Conservation (phyloP, 2,113 vertebrate species). For the Takifugu bimaculatus region DNA sequence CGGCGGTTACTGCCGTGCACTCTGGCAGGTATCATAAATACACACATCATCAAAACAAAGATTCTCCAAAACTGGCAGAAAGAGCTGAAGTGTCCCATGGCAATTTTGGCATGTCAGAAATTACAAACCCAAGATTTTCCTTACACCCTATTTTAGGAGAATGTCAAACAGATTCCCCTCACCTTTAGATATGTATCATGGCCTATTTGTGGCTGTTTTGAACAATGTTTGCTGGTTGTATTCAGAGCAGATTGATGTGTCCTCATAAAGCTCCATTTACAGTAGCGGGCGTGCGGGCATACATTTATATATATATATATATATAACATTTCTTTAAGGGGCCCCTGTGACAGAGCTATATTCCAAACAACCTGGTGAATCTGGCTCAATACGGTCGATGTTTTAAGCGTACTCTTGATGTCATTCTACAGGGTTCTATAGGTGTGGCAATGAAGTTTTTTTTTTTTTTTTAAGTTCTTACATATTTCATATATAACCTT, state of each 20-base stretch:
- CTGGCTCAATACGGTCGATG: too few relatives aligned
- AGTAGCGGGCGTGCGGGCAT: background rate
- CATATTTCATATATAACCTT: background rate
- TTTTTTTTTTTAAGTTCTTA: too few relatives aligned
- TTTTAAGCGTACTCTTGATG: too few relatives aligned
- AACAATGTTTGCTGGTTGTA: conserved; percentile 25
- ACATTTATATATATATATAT: background rate
- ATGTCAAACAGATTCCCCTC: conserved; percentile 51
- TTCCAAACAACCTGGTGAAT: too few relatives aligned
- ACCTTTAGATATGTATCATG: conserved; percentile 34
- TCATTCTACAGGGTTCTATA: too few relatives aligned
- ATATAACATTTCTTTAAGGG: too few relatives aligned
- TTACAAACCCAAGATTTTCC: conserved; percentile 25
- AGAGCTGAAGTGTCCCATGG: conserved; percentile 52
- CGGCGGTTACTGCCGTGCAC: conserved; percentile 40
- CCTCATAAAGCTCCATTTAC: background rate
- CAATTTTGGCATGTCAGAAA: conserved; percentile 29
- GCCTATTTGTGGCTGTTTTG: conserved; percentile 12
- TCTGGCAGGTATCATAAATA: conserved; percentile 66
- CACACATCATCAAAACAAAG: conserved; percentile 65
- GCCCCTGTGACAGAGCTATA: too few relatives aligned
- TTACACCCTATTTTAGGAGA: conserved; percentile 29
- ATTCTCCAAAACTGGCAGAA: conserved; percentile 56
- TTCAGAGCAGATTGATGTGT: conserved; percentile 10
- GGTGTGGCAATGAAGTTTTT: background rate